Base-by-base conservation (phyloP, 2,888 invertebrate species). In the Octodonta nipae region DNA sequence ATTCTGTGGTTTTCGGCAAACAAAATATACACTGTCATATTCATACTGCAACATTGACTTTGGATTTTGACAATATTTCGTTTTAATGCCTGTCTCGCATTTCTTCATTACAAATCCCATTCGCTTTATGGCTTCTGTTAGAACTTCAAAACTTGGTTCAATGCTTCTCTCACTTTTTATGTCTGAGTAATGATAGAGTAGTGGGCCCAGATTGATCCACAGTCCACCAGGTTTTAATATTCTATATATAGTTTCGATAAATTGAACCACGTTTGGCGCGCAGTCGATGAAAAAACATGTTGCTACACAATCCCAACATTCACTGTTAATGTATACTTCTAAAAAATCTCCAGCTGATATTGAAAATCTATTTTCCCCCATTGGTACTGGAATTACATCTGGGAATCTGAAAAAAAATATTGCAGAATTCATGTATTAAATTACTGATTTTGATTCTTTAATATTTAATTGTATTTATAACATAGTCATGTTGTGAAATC, bases 231-330 rank as follows among this genome's bases (percentile, higher is more conserved):
- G 88, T 55, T 82, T 84, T 5, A 98, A 63, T 45, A 95, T 87
- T 49, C 74, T 72, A 61, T 79, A 84, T 56, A 96, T 95, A 28
- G 82, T 76, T 65, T 95, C 91, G 16, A 98, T 79, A 53, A 95
- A 96, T 51, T 85, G 82, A 3, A 95, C 81, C 11, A 96, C 80
- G 59, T 98, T 98, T 37, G 87, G 85, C 1, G 95, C 95, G 52
- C 98, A 98, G 64, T 99, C 98, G 34, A 98, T 86, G 61, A 98
- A 99, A 66, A 98, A 98, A 46, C 95, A 93, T 0, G 95, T 92
- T 0, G 88, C 86, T 0, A 99, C 78, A 55, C 88, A 91, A 52
- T 92, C 78, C 84, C 92, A 93, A 30, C 75, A 70, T 38, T 79
- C 73, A 26, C 64, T 51, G 24, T 71, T 70, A 2, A 69, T 75